Evolutionary conservation across 2,888 invertebrate genomes (phyloP).

Genomic region (Dicyrtoma fusca): DNA sequence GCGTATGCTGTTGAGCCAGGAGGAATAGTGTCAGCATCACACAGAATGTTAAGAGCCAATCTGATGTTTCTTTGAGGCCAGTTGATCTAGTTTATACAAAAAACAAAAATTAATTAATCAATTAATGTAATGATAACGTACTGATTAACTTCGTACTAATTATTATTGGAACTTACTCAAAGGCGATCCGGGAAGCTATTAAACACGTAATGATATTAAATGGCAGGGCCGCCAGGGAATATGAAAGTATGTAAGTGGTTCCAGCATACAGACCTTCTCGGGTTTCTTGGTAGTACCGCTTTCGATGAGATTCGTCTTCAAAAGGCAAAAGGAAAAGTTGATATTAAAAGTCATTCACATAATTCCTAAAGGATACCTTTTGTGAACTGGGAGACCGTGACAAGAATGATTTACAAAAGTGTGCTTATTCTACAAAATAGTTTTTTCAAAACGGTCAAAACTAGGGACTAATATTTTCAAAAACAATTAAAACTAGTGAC

Average conservation of each 20-base stretch:
- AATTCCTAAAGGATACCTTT: no score
- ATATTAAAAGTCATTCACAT: no score
- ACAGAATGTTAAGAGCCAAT: slow-evolving; percentile 71
- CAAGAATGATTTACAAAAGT: no score
- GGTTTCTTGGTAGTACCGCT: slow-evolving; percentile 88
- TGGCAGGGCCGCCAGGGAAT: slow-evolving; percentile 79
- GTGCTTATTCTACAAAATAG: no score
- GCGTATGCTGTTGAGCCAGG: slow-evolving; percentile 81
- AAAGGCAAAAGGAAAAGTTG: slow-evolving; percentile 10
- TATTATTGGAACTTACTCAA: slow-evolving; percentile 46
- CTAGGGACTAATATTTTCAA: no score
- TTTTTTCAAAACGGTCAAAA: no score
- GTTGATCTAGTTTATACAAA: slow-evolving; percentile 64
- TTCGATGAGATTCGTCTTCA: slow-evolving; percentile 63
- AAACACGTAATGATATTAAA: slow-evolving; percentile 77
- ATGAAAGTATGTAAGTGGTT: slow-evolving; percentile 77
- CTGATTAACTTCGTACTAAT: neutral
- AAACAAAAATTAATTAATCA: slow-evolving; percentile 1
- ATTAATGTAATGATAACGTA: no score
- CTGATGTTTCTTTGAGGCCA: slow-evolving; percentile 63
- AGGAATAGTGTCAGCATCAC: slow-evolving; percentile 83
- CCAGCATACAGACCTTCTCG: slow-evolving; percentile 88
- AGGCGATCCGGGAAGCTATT: slow-evolving; percentile 65
- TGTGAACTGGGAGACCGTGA: no score
- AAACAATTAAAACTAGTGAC: no score